phyloP scores from a whole-genome alignment of 2,888 invertebrate genomes.

The Polietes domitor region DNA sequence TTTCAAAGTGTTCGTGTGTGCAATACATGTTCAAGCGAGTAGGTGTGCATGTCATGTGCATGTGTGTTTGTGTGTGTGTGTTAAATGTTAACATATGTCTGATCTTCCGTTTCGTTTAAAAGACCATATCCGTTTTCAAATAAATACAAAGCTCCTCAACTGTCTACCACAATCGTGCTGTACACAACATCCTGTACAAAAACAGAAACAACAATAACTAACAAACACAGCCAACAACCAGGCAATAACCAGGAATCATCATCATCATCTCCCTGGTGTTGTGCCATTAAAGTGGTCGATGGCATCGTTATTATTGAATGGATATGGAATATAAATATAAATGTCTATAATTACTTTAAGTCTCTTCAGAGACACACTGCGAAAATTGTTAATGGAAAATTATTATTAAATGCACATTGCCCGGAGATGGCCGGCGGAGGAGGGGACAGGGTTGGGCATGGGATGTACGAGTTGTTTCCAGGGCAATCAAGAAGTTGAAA shows the following conservation, averaged over 20 bases:
- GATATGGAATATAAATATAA: constrained; percentile 45
- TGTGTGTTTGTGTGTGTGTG: constrained; percentile 12
- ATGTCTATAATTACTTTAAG: constrained; percentile 53
- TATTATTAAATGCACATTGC: too few relatives aligned
- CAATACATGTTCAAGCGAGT: constrained; percentile 6
- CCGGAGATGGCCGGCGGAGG: too few relatives aligned
- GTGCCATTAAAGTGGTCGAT: constrained; percentile 39
- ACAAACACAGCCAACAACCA: not conserved
- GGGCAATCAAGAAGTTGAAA: too few relatives aligned
- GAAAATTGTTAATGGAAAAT: constrained; percentile 48
- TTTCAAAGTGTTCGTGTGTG: constrained; percentile 19
- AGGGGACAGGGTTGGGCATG: too few relatives aligned
- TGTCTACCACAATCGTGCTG: constrained; percentile 53
- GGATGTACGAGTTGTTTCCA: too few relatives aligned
- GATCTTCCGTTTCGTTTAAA: constrained; percentile 63
- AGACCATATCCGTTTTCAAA: constrained; percentile 60
- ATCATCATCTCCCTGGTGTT: constrained; percentile 42
- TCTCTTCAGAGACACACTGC: constrained; percentile 48
- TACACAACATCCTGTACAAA: constrained; percentile 47
- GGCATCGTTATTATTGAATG: constrained; percentile 37
- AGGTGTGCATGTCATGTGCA: not conserved
- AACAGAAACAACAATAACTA: not conserved
- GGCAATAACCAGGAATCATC: not conserved
- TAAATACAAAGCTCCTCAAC: constrained; percentile 45
- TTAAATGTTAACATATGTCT: constrained; percentile 52